phyloP scores from a whole-genome alignment of 2,888 invertebrate species.

The Cordylochernes scorpioides region DNA sequence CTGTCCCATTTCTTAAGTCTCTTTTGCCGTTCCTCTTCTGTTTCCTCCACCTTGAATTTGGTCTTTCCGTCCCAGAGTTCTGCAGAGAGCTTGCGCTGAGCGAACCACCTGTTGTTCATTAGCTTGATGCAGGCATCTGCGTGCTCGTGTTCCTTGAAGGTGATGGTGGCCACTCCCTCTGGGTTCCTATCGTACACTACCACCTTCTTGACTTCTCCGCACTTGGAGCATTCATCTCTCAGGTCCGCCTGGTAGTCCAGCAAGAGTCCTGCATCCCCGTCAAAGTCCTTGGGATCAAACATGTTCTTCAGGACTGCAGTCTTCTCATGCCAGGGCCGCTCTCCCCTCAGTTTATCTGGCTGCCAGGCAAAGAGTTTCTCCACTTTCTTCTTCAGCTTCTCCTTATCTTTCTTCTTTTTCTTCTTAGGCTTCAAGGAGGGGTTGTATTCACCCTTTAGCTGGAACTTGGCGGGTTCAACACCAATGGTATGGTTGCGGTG shows the following conservation, averaged over 20 bases:
- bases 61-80: slow-evolving; percentile 85
- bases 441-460: slow-evolving; percentile 73
- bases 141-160: slow-evolving; percentile 62
- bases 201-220: slow-evolving; percentile 73
- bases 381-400: slow-evolving; percentile 68
- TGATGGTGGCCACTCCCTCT: slow-evolving; percentile 75
- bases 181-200: slow-evolving; percentile 70
- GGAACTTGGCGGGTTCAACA: slow-evolving; percentile 76
- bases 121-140: slow-evolving; percentile 67
- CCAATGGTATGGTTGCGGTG: slow-evolving; percentile 42
- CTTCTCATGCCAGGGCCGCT: slow-evolving; percentile 59
- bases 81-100: slow-evolving; percentile 52
- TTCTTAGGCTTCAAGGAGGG: slow-evolving; percentile 70
- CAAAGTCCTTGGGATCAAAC: slow-evolving; percentile 65
- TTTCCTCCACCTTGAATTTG: slow-evolving; percentile 67
- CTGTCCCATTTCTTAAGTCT: slow-evolving; percentile 65
- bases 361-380: slow-evolving; percentile 91
- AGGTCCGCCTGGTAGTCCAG: slow-evolving; percentile 73
- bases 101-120: slow-evolving; percentile 70
- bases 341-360: slow-evolving; percentile 64
- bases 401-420: slow-evolving; percentile 54
- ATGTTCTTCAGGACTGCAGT: slow-evolving; percentile 77
- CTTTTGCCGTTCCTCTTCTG: slow-evolving; percentile 53
- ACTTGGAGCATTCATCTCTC: slow-evolving; percentile 59
- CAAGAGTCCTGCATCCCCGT: slow-evolving; percentile 56